Evolutionary conservation across 1,140 invertebrate genomes (phyloP), one percentile per base, ranked within the genome.

Genomic region (Helicoverpa armigera): DNA sequence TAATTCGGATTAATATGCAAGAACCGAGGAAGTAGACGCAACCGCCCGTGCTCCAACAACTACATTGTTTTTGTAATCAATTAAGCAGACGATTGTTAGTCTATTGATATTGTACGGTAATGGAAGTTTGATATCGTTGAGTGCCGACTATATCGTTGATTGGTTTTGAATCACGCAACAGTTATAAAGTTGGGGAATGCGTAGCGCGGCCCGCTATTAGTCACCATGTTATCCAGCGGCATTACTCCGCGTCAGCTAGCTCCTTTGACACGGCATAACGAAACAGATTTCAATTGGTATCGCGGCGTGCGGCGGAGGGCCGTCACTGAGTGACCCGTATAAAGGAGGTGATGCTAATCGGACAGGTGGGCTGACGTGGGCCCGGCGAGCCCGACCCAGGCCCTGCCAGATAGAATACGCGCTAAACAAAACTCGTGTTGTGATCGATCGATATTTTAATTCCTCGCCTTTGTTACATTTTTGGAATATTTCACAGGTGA

Each of bases 1-100:
- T 92, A 94, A 94, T 94, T 93, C 88, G 83, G 88, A 92, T 91
- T 93, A 93, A 92, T 90, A 91, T 92, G 89, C 89, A 89, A 88
- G 83, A 82, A 85, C 74, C 53, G 84, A 91, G 88, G 88, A 92
- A 92, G 83, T 85, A 85, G 75, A 50, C 78, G 81, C 85, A 81
- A 84, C 82, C 82, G 83, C 29, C 48, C 53, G 60, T 35, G 60
- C 67, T 76, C 56, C 43, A 69, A 65, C 18, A 69, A 67, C 76
- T 75, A 86, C 80, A 83, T 87, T 90, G 87, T 88, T 90, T 90
- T 86, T 87, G 86, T 93, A 92, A 92, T 92, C 91, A 91, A 92
- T 93, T 93, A 91, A 89, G 70, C 73, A 83, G 83, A 79, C 81
- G 85, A 87, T 88, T 87, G 85, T 90, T 89, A 79, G 82, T 85